Base-by-base conservation (phyloP, 2,797 vertebrate species). In the Thamnophis elegans region DNA sequence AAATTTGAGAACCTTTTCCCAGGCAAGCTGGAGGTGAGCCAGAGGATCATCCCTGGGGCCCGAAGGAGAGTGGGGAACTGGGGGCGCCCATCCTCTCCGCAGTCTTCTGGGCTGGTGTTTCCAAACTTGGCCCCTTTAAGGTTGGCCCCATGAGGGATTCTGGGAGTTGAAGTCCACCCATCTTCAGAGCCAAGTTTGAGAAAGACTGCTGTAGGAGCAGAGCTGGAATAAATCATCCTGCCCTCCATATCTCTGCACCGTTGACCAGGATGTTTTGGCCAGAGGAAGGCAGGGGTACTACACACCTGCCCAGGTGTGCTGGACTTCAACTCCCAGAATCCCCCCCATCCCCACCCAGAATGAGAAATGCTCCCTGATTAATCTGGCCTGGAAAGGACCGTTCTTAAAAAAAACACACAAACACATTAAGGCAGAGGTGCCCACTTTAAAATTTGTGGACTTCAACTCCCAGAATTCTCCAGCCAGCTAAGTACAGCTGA, bases 1-100 rank as follows among this genome's bases (percentile, higher is more conserved):
- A 99, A 99, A 97, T 99, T 99, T 1, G 99, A 99, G 97, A 99
- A 98, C 93, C 98, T 99, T 36, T 99, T 99, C 96, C 99, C 99
- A 0, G 99, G 99, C 90, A 99, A 99, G 95, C 97, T 99, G 88
- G 99, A 99, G 98, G 99, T 98, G 85, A n/a, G 47, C 14, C 1
- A 16, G 10, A 82, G 1, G 10, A 1, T 25, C 10, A 0, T 47
- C 78, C 73, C 36, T 12, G 42, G 25, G 9, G 36, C 10, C 12
- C 13, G 22, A 11, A 16, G 65, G n/a, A 4, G 20, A 7, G 9
- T 13, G 22, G 78, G 42, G 28, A 13, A 73, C 16, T 20, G 1
- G 28, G 89, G 4, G 55, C 32, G 11, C 36, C 68, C 32, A 22
- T 1, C 32, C 32, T 22, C 68, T 10, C 8, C 0, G 18, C 73